A percentile compares a stretch with the other conserved stretches of the same genome.
Evolutionary conservation across 2,113 vertebrate genomes (phyloP).

Genomic region (Sakesphorus luctuosus): DNA sequence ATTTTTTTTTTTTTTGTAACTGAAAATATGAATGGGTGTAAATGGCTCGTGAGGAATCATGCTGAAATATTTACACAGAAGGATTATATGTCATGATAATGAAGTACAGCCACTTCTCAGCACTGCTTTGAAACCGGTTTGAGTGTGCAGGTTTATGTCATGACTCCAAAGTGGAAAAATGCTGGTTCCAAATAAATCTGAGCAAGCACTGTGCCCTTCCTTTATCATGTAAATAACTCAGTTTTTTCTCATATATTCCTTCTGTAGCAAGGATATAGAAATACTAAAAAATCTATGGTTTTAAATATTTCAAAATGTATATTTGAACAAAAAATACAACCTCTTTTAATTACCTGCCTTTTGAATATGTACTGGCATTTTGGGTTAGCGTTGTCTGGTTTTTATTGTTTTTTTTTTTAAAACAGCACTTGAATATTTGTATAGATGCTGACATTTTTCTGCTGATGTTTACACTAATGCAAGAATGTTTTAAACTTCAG

Average conservation of each 20-base stretch:
- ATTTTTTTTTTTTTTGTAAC: not conserved
- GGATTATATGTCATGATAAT: not conserved
- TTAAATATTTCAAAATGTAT: conserved; percentile 46
- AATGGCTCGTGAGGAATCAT: not conserved
- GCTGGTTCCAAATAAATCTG: not conserved
- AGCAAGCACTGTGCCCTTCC: conserved; percentile 52
- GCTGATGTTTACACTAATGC: conserved; percentile 65
- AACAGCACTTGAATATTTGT: conserved; percentile 74
- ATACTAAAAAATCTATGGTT: not conserved
- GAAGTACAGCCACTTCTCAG: not conserved
- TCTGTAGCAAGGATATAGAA: not conserved
- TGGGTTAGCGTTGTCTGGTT: conserved; percentile 58
- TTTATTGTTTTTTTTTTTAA: conserved; percentile 27
- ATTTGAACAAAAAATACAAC: conserved; percentile 3
- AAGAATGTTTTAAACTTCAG: conserved; percentile 58
- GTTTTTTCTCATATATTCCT: not conserved
- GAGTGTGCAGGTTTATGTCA: not conserved
- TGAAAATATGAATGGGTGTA: not conserved
- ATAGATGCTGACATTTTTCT: conserved; percentile 55
- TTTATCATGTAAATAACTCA: not conserved
- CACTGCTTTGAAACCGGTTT: not conserved
- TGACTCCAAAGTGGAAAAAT: not conserved
- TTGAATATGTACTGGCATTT: conserved; percentile 51
- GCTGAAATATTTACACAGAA: not conserved
- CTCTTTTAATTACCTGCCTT: conserved; percentile 51